Evolutionary conservation across 2,113 vertebrate species (phyloP).

Genomic region (Indicator maculatus): DNA sequence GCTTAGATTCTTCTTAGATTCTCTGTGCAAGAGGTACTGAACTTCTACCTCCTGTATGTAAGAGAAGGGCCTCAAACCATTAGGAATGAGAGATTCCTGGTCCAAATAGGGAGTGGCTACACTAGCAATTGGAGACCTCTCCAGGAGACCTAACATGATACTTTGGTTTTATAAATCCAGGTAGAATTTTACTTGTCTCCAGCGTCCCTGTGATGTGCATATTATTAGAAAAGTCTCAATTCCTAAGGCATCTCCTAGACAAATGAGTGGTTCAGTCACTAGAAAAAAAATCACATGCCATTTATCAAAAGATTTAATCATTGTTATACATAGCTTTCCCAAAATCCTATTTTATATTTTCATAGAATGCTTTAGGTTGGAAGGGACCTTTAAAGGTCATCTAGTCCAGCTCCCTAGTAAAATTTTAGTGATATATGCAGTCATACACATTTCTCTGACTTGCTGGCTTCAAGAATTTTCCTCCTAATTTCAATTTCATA

Average conservation of each 20-base stretch:
- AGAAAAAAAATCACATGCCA: not conserved
- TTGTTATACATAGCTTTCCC: not conserved
- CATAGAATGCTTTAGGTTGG: too few species aligned
- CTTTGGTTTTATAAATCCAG: not conserved
- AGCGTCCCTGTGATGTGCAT: not conserved
- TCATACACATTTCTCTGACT: not conserved
- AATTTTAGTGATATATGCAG: not conserved
- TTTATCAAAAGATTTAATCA: not conserved
- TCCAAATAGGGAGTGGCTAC: not conserved
- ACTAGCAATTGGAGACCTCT: not conserved
- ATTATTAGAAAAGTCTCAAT: not conserved
- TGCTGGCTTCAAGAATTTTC: not conserved
- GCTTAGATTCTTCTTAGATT: not conserved
- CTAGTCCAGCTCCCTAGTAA: too few species aligned
- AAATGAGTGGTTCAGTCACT: not conserved
- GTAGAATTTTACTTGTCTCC: not conserved
- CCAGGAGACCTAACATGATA: not conserved
- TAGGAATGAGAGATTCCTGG: not conserved
- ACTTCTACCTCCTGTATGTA: not conserved
- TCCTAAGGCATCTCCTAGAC: not conserved
- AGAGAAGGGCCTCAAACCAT: not conserved
- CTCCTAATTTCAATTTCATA: not conserved
- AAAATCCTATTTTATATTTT: not conserved
- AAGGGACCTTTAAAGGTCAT: too few species aligned
- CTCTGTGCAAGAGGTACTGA: not conserved